Conservation (phyloP, 92 coral and sea anemone genomes). For the Palythoa heliodiscus region DNA sequence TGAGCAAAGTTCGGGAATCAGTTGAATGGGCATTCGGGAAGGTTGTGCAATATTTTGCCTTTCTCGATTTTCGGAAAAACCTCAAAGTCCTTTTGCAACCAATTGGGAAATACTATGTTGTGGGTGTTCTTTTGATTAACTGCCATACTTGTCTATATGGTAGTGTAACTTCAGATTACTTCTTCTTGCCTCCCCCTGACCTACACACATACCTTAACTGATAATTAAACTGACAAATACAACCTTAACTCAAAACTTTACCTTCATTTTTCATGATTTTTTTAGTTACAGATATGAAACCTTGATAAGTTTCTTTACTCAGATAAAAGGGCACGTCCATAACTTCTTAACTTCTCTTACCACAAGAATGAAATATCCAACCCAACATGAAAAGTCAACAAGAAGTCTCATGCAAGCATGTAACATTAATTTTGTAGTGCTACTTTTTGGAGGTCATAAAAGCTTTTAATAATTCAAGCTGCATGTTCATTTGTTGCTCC, state of each 20-base stretch:
- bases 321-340: slow-evolving; percentile 48
- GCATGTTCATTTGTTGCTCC: slow-evolving; percentile 62
- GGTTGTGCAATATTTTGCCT: too few relatives aligned
- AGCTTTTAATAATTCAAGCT: slow-evolving; percentile 58
- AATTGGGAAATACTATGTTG: slow-evolving; percentile 62
- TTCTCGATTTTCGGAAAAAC: too few relatives aligned
- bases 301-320: slow-evolving; percentile 40
- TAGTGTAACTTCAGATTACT: slow-evolving; percentile 44
- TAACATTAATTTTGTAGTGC: slow-evolving; percentile 50
- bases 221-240: slow-evolving; percentile 31
- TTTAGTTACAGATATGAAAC: slow-evolving; percentile 45
- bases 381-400: slow-evolving; percentile 53
- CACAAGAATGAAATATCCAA: slow-evolving; percentile 44
- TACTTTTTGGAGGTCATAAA: slow-evolving; percentile 44
- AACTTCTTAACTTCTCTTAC: slow-evolving; percentile 47
- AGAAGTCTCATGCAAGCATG: slow-evolving; percentile 46
- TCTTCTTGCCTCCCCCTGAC: slow-evolving; percentile 60
- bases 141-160: slow-evolving; percentile 77
- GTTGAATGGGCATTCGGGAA: too few relatives aligned
- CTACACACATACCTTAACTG: slow-evolving; percentile 57
- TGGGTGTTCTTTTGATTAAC: slow-evolving; percentile 58
- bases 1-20: slow-evolving; percentile 71
- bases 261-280: slow-evolving; percentile 42
- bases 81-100: slow-evolving; percentile 64
- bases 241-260: slow-evolving; percentile 9